Conservation (phyloP, 2,113 vertebrate species). For the Axis porcinus region DNA sequence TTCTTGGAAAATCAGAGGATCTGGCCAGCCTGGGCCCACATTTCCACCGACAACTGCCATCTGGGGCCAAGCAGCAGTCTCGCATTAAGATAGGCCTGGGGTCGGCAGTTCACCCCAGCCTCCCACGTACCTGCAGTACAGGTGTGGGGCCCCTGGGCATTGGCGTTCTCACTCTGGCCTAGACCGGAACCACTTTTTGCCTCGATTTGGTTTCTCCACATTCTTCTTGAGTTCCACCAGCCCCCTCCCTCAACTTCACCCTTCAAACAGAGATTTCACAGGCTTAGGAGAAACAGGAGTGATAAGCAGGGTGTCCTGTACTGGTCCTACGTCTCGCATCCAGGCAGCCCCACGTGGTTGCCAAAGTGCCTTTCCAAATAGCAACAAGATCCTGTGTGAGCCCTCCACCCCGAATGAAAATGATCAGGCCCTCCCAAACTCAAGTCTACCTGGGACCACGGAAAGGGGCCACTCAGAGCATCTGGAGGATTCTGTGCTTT, state of each 20-base stretch:
- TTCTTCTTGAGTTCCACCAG: background rate
- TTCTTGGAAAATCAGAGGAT: slow-evolving; percentile 31
- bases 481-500: background rate
- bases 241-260: background rate
- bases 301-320: background rate
- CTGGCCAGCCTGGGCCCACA: background rate
- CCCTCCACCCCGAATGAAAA: background rate
- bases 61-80: background rate
- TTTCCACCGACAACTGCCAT: background rate
- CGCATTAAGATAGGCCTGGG: background rate
- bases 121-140: accelerated
- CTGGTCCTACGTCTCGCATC: background rate
- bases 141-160: background rate
- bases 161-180: background rate
- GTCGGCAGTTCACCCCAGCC: background rate
- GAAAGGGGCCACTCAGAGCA: background rate
- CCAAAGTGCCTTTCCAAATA: background rate
- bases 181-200: background rate
- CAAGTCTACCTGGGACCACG: background rate
- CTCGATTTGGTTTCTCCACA: background rate
- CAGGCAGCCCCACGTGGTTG: background rate
- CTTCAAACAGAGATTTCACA: background rate
- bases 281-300: background rate
- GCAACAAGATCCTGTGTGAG: background rate
- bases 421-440: background rate